A percentile compares a stretch with the other conserved stretches of the same genome.
Conservation (phyloP, 2,888 invertebrate species). For the Apeira syringaria region DNA sequence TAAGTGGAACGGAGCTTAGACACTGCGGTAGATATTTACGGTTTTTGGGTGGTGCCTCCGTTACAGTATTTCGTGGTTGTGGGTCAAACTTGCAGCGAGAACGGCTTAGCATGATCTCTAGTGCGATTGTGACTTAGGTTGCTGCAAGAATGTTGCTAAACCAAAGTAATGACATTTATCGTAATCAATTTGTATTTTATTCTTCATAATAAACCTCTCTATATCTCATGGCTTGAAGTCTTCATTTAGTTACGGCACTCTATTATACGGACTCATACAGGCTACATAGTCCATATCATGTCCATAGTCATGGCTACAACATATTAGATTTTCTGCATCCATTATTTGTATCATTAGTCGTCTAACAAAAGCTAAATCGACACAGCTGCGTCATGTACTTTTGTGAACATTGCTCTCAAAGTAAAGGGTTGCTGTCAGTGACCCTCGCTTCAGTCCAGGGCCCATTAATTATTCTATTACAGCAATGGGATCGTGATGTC, state of each 20-base stretch:
- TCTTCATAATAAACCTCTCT: neutral
- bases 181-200: conserved; percentile 1
- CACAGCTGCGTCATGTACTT: conserved; percentile 11
- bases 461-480: conserved; percentile 79
- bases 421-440: conserved; percentile 60
- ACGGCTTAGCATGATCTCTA: conserved; percentile 24
- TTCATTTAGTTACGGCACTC: neutral
- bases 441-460: conserved; percentile 57
- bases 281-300: neutral
- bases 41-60: conserved; percentile 45
- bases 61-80: conserved; percentile 39
- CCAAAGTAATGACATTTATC: conserved; percentile 5
- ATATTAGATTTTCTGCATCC: conserved; percentile 7
- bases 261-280: neutral
- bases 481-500: conserved; percentile 63
- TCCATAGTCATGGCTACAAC: neutral
- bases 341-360: conserved; percentile 7
- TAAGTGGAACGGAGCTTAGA: conserved; percentile 69
- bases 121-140: conserved; percentile 18
- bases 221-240: neutral
- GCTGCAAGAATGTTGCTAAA: conserved; percentile 11
- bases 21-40: conserved; percentile 49
- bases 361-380: conserved; percentile 13
- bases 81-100: conserved; percentile 32
- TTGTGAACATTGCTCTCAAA: conserved; percentile 19